phyloP scores from a whole-genome alignment of 2,797 vertebrate species.

The Ateles fusciceps region DNA sequence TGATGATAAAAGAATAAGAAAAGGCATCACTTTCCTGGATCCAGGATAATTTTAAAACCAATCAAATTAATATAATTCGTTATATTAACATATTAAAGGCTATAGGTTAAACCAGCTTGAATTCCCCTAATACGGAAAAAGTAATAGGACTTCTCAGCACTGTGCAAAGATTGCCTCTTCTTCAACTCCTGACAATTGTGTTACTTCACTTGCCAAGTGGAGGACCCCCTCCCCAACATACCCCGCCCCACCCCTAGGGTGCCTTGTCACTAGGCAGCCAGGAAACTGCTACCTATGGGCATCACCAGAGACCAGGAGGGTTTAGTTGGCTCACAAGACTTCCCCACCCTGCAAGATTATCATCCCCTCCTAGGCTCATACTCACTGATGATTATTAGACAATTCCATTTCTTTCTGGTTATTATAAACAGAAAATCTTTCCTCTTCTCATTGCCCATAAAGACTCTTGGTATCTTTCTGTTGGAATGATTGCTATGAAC shows the following conservation, averaged over 20 bases:
- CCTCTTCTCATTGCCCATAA: background rate
- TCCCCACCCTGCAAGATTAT: background rate
- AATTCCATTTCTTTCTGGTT: background rate
- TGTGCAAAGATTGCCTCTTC: background rate
- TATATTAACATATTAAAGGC: too few relatives aligned
- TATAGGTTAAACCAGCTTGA: background rate
- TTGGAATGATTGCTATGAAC: background rate
- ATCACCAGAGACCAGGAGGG: background rate
- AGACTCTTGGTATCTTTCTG: background rate
- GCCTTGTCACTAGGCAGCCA: background rate
- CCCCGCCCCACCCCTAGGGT: background rate
- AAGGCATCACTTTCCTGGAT: background rate
- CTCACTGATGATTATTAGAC: background rate
- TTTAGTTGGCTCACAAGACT: background rate
- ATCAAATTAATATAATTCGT: background rate
- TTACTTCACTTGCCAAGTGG: background rate
- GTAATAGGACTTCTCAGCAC: background rate
- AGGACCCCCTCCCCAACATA: background rate
- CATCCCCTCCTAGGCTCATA: background rate
- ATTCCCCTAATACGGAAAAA: background rate
- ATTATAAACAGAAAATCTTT: background rate
- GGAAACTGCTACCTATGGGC: background rate
- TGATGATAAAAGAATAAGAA: slow-evolving; percentile 1
- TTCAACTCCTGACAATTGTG: background rate
- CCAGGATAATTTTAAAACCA: background rate